Conservation (phyloP, 2,888 invertebrate genomes). For the Leucophenga montana region DNA sequence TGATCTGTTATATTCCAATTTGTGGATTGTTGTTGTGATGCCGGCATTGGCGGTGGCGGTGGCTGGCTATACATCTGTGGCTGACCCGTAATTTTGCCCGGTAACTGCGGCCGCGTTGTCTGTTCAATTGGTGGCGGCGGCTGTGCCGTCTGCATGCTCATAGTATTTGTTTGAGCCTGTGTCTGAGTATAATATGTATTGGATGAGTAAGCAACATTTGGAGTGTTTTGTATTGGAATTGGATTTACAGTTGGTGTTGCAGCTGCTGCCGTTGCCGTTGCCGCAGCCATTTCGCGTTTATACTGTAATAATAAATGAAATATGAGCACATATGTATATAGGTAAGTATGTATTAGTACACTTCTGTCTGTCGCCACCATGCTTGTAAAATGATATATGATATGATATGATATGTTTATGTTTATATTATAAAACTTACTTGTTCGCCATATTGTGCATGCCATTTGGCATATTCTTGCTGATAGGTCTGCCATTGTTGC, state of each 20-base stretch:
- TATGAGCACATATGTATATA: too few relatives aligned
- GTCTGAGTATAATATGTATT: constrained; percentile 31
- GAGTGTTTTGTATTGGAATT: constrained; percentile 41
- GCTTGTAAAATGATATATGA: too few relatives aligned
- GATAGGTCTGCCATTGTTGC: constrained; percentile 73
- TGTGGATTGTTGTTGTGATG: constrained; percentile 28
- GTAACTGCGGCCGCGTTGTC: constrained; percentile 20
- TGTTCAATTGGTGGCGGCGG: constrained; percentile 45
- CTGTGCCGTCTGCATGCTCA: background rate
- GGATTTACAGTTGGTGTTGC: background rate
- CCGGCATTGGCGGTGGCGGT: constrained; percentile 55
- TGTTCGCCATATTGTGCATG: constrained; percentile 73
- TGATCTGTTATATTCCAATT: constrained; percentile 30
- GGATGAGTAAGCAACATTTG: constrained; percentile 35
- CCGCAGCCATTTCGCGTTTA: constrained; percentile 72
- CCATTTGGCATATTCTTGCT: constrained; percentile 73
- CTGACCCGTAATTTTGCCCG: constrained; percentile 60
- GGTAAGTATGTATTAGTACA: too few relatives aligned
- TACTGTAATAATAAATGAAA: constrained; percentile 56
- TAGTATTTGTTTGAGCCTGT: constrained; percentile 32
- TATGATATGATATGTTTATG: too few relatives aligned
- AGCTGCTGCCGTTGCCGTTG: constrained; percentile 45
- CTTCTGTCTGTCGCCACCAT: too few relatives aligned
- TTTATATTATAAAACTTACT: constrained; percentile 53
- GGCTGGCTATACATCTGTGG: constrained; percentile 68